Evolutionary conservation across 1,140 invertebrate genomes (phyloP).

Genomic region (Bombus vancouverensis): DNA sequence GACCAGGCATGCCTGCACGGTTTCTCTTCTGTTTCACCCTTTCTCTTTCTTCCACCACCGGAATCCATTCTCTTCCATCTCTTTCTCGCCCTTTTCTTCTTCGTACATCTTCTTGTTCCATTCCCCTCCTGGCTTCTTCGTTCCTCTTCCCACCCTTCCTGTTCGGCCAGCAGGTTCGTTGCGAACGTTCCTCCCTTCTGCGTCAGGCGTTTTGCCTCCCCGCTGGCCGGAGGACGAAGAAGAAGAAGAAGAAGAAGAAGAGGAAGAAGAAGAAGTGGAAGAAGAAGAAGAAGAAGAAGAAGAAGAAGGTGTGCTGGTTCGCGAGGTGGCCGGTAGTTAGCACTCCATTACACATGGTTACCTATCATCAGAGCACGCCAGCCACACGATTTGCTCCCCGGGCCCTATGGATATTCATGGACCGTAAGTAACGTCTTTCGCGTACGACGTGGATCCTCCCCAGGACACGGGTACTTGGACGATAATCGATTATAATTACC

Average conservation of each 20-base stretch:
- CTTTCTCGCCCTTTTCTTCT: slow-evolving; percentile 25
- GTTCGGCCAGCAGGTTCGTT: slow-evolving; percentile 23
- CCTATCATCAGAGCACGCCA: slow-evolving; percentile 77
- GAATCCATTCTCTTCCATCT: slow-evolving; percentile 22
- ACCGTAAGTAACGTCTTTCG: slow-evolving; percentile 60
- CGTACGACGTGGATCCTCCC: slow-evolving; percentile 13
- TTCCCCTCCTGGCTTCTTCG: not conserved
- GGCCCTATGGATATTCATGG: slow-evolving; percentile 72
- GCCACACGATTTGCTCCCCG: slow-evolving; percentile 69
- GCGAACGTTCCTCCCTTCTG: slow-evolving; percentile 19
- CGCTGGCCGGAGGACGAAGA: not conserved
- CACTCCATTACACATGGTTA: slow-evolving; percentile 79
- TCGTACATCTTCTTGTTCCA: slow-evolving; percentile 27
- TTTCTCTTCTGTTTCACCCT: slow-evolving; percentile 29
- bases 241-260: not conserved
- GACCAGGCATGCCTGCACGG: slow-evolving; percentile 67
- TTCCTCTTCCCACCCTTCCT: not conserved
- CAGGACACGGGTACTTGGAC: slow-evolving; percentile 31
- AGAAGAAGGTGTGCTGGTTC: slow-evolving; percentile 69
- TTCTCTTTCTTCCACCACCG: slow-evolving; percentile 25
- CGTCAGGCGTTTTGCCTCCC: slow-evolving; percentile 4
- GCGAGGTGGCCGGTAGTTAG: slow-evolving; percentile 77
- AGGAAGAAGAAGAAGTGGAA: not conserved
- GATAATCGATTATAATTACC: slow-evolving; percentile 60
- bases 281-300: not conserved